Evolutionary conservation across 2,113 vertebrate species (phyloP), one percentile per base, ranked within the genome.

Genomic region (Tricholaema leucomelas): DNA sequence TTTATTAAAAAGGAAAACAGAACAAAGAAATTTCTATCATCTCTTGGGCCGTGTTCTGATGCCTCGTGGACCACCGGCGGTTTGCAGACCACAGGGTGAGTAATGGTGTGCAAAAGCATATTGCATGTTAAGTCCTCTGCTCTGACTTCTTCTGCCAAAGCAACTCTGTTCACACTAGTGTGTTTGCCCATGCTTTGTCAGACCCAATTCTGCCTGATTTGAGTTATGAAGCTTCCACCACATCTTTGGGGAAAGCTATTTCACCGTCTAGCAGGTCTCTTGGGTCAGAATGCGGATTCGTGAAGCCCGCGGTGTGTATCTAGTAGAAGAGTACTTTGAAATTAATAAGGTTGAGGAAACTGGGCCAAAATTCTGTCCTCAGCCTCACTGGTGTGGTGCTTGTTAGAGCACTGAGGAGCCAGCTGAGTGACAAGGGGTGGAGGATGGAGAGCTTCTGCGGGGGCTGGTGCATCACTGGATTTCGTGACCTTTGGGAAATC

Each of bases 341-440:
- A 93, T 93, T 80, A 95, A 93, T 93, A 92, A 94, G 56, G 52
- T 74, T 27, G 69, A 74, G 87, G 87, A 94, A 89, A 87, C 0
- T 0, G 25, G 96, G 92, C 92, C 92, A 96, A 92, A 87, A 85
- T 95, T 81, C 95, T 95, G 92, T 96, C 92, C 76, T 93, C 87
- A 80, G 61, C 75, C 69, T 94, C 54, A 9, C 35, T 0, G 4
- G 84, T 33, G 87, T 93, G 92, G 61, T 83, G 54, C 72, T 91
- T 64, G 91, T 94, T 90, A 96, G 38, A 92, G 38, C 1, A 0
- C 78, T 84, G 74, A 85, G 61, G 20, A 78, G 46, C 33, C 16
- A 1, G 64, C 21, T 77, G 93, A 89, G 48, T 78, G 78, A 89
- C 70, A 78, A 71, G 88, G 52, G 16, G 25, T 30, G 55, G 33